phyloP scores from a whole-genome alignment of 2,888 invertebrate genomes.

The Chironomus riparius region DNA sequence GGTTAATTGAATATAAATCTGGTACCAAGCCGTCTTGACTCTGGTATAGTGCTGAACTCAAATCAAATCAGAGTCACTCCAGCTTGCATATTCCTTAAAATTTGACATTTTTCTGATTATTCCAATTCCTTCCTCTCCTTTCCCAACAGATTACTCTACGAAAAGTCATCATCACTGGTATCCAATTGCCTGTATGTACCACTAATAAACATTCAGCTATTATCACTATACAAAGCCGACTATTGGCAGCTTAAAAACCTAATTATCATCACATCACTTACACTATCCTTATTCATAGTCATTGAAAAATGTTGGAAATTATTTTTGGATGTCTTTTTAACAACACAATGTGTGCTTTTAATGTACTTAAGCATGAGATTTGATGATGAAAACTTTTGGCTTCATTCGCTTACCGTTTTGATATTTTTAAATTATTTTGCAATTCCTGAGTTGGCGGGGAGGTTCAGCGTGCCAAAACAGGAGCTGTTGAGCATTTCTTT shows the following conservation, averaged over 20 bases:
- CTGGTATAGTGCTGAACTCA: no score
- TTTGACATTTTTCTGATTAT: no score
- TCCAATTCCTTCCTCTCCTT: no score
- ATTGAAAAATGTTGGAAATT: not conserved
- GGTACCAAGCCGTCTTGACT: no score
- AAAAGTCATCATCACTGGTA: not conserved
- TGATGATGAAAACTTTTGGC: slow-evolving; percentile 1
- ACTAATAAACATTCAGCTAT: not conserved
- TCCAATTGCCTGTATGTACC: not conserved
- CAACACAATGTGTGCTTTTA: not conserved
- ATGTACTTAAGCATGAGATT: not conserved
- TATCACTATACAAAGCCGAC: not conserved
- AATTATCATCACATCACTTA: not conserved
- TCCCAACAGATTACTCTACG: not conserved
- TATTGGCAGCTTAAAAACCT: not conserved
- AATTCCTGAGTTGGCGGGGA: not conserved
- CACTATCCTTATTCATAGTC: not conserved
- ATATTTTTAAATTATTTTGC: not conserved
- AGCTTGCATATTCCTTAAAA: no score
- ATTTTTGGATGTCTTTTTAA: not conserved
- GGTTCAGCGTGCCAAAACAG: not conserved
- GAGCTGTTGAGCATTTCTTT: not conserved
- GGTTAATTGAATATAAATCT: no score
- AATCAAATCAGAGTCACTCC: no score
- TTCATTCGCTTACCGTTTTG: not conserved